These are phyloP conservation scores for Morbakka virulenta DNA, from an alignment of 30 jellyfish, hydroid and myxozoan genomes.

Conservation along the genomic window DNA sequence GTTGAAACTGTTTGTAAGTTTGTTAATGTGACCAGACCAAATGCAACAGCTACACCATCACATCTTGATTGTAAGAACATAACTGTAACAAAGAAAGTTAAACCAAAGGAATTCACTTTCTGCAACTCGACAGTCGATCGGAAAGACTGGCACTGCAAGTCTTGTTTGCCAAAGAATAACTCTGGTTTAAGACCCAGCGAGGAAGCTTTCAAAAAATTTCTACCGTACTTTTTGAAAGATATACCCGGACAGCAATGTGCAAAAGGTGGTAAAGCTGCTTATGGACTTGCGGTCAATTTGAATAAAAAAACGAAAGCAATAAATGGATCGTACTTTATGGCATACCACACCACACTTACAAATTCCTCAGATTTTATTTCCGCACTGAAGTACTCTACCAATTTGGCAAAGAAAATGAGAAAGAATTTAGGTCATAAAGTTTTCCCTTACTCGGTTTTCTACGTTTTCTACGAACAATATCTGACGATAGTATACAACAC, in stretches of 20 bases:
- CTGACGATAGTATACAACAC: slow-evolving; percentile 76
- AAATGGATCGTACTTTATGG: slow-evolving; percentile 93
- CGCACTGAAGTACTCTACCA: slow-evolving; percentile 74
- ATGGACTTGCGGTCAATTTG: slow-evolving; percentile 83
- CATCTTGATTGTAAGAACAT: no score
- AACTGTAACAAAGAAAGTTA: slow-evolving; percentile 31
- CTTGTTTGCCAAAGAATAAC: slow-evolving; percentile 52
- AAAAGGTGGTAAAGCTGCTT: slow-evolving; percentile 94
- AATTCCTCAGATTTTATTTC: slow-evolving; percentile 69
- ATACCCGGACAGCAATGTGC: slow-evolving; percentile 79
- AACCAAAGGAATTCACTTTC: slow-evolving; percentile 35
- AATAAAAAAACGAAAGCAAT: slow-evolving; percentile 53
- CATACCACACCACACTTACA: slow-evolving; percentile 89
- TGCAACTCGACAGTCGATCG: slow-evolving; percentile 70
- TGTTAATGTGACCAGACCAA: neutral
- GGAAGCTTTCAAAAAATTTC: slow-evolving; percentile 58
- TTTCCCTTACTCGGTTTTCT: slow-evolving; percentile 85
- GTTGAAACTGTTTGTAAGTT: neutral
- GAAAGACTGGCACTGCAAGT: slow-evolving; percentile 83
- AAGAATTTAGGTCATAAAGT: slow-evolving; percentile 63
- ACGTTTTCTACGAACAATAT: slow-evolving; percentile 89
- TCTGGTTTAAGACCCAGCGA: slow-evolving; percentile 64
- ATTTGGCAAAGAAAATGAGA: slow-evolving; percentile 67
- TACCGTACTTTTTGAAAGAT: slow-evolving; percentile 67
- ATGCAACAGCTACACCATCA: neutral